A percentile compares a stretch with the other conserved stretches of the same genome.
These are phyloP conservation scores for Gobio gobio DNA, from an alignment of 2,113 vertebrate species.

Conservation along the genomic window DNA sequence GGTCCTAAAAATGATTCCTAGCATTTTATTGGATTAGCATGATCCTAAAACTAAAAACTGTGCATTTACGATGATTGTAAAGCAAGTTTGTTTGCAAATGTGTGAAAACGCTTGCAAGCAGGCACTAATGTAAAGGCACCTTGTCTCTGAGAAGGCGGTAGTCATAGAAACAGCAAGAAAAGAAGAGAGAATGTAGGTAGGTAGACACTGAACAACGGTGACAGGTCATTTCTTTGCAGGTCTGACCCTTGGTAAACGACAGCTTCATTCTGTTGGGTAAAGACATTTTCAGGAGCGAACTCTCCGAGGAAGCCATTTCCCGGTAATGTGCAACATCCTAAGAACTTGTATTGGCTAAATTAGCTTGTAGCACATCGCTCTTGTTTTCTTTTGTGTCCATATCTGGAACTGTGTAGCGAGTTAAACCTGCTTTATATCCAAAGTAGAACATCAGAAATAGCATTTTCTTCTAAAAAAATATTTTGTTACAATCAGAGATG, in stretches of 20 bases:
- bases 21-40: not conserved
- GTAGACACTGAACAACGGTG: constrained; percentile 49
- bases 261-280: constrained; percentile 61
- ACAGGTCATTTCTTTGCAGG: constrained; percentile 58
- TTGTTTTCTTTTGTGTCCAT: constrained; percentile 40
- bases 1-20: not conserved
- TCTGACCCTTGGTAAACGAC: constrained; percentile 57
- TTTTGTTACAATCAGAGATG: not conserved
- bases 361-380: constrained; percentile 50
- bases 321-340: constrained; percentile 44
- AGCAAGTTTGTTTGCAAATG: not conserved
- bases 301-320: constrained; percentile 70
- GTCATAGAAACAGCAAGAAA: constrained; percentile 43
- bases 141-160: not conserved
- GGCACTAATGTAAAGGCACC: not conserved
- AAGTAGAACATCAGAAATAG: no score
- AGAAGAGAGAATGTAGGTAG: constrained; percentile 16
- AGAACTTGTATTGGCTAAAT: constrained; percentile 64
- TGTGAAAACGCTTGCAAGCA: not conserved
- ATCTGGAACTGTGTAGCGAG: constrained; percentile 11
- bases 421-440: not conserved
- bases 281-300: constrained; percentile 64
- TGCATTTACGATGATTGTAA: not conserved
- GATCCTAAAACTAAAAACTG: not conserved
- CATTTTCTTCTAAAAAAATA: no score